These are phyloP conservation scores for Heliconius ethilla DNA, from an alignment of 2,888 invertebrate species.

Conservation along the genomic window DNA sequence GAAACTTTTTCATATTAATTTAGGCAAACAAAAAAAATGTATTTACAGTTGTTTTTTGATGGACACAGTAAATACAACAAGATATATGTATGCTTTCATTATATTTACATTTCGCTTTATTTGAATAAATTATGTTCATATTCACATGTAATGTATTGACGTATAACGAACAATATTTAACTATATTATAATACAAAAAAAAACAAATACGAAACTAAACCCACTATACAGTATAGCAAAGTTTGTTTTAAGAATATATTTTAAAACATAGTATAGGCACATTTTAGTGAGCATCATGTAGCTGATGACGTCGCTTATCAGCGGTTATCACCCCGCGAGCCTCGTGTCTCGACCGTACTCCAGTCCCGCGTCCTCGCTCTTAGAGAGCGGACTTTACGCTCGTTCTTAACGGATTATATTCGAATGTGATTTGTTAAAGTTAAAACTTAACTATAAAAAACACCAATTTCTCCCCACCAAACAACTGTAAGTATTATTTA, in stretches of 20 bases:
- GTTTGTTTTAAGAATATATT: neutral
- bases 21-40: neutral
- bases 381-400: constrained; percentile 57
- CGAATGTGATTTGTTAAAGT: constrained; percentile 47
- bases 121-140: neutral
- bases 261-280: constrained; percentile 26
- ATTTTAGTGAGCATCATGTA: constrained; percentile 54
- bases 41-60: neutral
- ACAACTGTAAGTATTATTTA: constrained; percentile 31
- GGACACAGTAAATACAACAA: neutral
- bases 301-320: constrained; percentile 72
- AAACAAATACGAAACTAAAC: neutral
- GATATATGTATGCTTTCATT: neutral
- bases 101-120: constrained; percentile 1
- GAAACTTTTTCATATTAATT: neutral
- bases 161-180: neutral
- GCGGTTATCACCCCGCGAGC: constrained; percentile 74
- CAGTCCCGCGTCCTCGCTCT: constrained; percentile 71
- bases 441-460: constrained; percentile 36
- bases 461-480: neutral
- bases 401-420: constrained; percentile 46
- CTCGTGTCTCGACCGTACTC: constrained; percentile 58
- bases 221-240: constrained; percentile 1
- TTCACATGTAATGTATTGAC: neutral
- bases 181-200: neutral